A percentile compares a stretch with the other conserved stretches of the same genome.
Conservation (phyloP, 1,140 invertebrate species). For the Drosophila asahinai region DNA sequence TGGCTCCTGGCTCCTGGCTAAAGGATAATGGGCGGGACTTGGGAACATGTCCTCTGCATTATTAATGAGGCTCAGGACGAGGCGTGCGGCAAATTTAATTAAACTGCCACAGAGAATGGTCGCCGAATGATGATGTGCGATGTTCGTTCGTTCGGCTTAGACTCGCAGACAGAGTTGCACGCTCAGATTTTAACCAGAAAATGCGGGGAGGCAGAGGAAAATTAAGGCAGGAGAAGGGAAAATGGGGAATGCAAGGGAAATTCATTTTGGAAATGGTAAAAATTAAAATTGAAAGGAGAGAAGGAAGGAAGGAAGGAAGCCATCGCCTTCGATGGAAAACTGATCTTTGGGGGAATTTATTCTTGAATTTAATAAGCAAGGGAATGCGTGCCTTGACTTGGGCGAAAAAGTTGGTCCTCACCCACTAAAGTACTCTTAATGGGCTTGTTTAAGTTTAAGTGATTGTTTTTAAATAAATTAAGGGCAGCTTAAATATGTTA, state of each 20-base stretch:
- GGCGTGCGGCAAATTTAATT: slow-evolving; percentile 68
- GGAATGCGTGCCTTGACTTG: background rate
- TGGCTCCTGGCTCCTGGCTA: slow-evolving; percentile 6
- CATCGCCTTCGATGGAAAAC: slow-evolving; percentile 8
- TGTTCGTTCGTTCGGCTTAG: slow-evolving; percentile 25
- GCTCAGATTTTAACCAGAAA: slow-evolving; percentile 33
- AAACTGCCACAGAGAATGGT: slow-evolving; percentile 57
- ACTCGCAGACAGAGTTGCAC: slow-evolving; percentile 25
- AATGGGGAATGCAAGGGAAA: background rate
- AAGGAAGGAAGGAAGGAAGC: background rate
- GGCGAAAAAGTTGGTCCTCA: background rate
- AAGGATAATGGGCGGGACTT: slow-evolving; percentile 36
- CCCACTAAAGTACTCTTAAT: slow-evolving; percentile 8
- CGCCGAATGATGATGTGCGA: slow-evolving; percentile 44
- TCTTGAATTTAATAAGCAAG: background rate
- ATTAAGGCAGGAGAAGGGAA: background rate
- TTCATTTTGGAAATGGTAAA: background rate
- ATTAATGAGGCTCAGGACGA: slow-evolving; percentile 65
- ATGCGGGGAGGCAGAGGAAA: background rate
- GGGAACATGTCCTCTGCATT: slow-evolving; percentile 62
- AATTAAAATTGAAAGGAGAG: background rate
- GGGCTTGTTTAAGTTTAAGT: background rate
- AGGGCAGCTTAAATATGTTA: no score
- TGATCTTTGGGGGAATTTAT: slow-evolving; percentile 23
- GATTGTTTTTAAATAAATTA: slow-evolving; percentile 1